Base-by-base conservation (phyloP, 1,140 invertebrate species). In the Acromyrmex charruanus region DNA sequence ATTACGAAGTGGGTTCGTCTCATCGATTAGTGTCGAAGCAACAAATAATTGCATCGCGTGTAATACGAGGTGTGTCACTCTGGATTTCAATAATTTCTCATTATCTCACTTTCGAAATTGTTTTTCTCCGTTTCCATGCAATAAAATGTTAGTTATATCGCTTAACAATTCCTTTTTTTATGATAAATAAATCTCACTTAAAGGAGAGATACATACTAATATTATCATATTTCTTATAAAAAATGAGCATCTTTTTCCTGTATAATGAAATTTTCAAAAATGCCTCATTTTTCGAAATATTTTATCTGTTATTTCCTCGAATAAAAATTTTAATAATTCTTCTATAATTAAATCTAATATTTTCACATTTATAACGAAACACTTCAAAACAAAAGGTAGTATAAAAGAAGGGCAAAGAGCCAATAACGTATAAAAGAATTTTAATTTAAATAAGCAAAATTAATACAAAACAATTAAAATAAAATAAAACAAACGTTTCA, bases 21-120 rank as follows among this genome's bases (percentile, higher is more conserved):
- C 55, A 84, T 84, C 80, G 80, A 84, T 84, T 84, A 84, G 28
- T 35, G 69, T 75, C 14, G 25, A 28, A 84, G 68, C 69, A 68
- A 75, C 69, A 84, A 84, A 84, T 84, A 84, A 84, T 75, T 49
- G 53, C 25, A 25, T 12, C 69, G 58, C 21, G 55, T 16, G 25
- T 39, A 49, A 74, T 63, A 31, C 55, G 25, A 21, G n/a, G 28
- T 55, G 35, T 25, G 44, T 75, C 49, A 18, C 31, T 25, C 9
- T 16, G 55, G 10, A 1, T 75, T 51, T 51, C 44, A 49, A 18
- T 75, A 74, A 84, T 84, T 75, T 75, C 58, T 75, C 80, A 49
- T 75, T 75, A 63, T 63, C 14, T 28, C 21, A 66, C 31, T 75
- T 75, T 74, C 44, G 18, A 84, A 84, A 84, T 51, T 28, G 25